A percentile compares a stretch with the other conserved stretches of the same genome.
phyloP scores from a whole-genome alignment of 2,797 vertebrate species.

The Sylvilagus floridanus region DNA sequence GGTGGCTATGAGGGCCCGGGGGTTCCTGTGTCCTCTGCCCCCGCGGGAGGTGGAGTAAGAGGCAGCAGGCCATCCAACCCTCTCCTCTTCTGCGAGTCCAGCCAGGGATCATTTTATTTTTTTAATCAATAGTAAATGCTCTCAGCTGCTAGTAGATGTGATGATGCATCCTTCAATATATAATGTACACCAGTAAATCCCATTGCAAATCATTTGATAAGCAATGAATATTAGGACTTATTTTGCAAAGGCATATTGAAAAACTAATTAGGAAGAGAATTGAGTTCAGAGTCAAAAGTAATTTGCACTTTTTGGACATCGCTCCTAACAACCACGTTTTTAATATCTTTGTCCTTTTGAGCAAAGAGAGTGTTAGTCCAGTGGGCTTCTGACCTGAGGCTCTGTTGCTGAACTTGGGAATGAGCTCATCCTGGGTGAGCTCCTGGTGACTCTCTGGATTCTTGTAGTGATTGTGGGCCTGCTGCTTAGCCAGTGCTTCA shows the following conservation, averaged over 20 bases:
- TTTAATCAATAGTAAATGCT: constrained; percentile 37
- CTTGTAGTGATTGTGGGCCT: neutral
- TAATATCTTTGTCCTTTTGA: neutral
- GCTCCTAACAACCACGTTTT: neutral
- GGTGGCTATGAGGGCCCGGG: neutral
- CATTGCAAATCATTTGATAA: neutral
- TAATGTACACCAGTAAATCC: constrained; percentile 6
- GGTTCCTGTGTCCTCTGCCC: neutral
- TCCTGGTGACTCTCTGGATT: neutral
- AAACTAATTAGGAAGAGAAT: constrained; percentile 42
- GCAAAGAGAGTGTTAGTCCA: neutral
- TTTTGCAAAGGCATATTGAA: neutral
- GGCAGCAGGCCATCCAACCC: neutral
- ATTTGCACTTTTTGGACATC: neutral
- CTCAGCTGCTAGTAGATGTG: neutral
- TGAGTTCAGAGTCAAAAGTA: neutral
- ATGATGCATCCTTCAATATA: constrained; percentile 8
- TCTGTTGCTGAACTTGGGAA: neutral
- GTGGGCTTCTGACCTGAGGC: neutral
- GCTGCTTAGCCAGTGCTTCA: neutral
- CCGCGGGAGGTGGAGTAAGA: neutral
- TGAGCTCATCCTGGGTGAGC: neutral
- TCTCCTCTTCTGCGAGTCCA: neutral
- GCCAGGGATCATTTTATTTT: neutral
- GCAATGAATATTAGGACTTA: constrained; percentile 31